Evolutionary conservation across 2,888 invertebrate species (phyloP), one percentile per base, ranked within the genome.

Genomic region (Zootermopsis nevadensis): DNA sequence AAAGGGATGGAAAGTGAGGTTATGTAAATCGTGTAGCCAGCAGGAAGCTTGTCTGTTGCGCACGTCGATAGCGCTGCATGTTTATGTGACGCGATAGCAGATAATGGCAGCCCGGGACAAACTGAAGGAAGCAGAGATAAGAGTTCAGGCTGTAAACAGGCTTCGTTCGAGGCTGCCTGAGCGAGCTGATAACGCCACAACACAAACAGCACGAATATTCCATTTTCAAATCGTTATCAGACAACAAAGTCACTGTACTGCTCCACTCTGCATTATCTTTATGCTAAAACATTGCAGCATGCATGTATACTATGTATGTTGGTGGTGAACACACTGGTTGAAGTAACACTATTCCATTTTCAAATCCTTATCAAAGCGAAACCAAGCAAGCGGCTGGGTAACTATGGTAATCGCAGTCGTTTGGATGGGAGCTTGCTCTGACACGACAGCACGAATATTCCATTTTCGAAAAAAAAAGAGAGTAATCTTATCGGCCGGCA

Each of bases 141-240:
- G 83, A 81, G 82, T 77, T 53, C 81, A 48, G 81, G 84, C 76
- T 80, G 80, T 80, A 83, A 84, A 82, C 86, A 85, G 85, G 86
- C 79, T 74, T 74, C 77, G 53, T 48, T 53, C 85, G 82, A 84
- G 83, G 83, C 85, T 84, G 84, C 76, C 84, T 85, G 84, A 85
- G 85, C 85, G 76, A 66, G 82, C 85, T 81, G 83, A 84, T 84
- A 82, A 84, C 82, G 77, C 80, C 38, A 67, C 76, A 82, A 84
- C 85, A 87, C 88, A 88, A 89, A 89, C 88, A 89, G 89, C 89
- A 89, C 89, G 89, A 89, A 89, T 89, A 89, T 89, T 89, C 89
- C 89, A 89, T 89, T 89, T 89, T 89, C 89, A 88, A 89, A 88
- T 87, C 87, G 88, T 88, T 89, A 89, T 89, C 89, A 80, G 84